Conservation (phyloP, 2,888 invertebrate species). For the Dioctria linearis region DNA sequence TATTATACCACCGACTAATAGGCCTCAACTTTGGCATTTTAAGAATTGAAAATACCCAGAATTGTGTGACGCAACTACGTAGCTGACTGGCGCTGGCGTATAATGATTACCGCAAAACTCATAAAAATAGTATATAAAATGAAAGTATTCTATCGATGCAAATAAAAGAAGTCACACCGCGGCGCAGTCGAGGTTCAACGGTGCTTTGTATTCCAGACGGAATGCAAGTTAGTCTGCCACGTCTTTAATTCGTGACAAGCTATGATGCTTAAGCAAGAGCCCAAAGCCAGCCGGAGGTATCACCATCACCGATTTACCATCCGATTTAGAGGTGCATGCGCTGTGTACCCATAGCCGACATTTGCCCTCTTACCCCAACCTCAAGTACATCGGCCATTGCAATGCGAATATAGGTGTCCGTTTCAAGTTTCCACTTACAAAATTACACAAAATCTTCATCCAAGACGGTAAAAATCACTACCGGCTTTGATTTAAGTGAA, state of each 20-base stretch:
- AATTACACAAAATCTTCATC: constrained; percentile 37
- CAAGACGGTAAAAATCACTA: constrained; percentile 42
- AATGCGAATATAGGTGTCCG: background rate
- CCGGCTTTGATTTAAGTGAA: constrained; percentile 56
- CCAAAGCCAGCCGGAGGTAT: background rate
- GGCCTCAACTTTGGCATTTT: constrained; percentile 39
- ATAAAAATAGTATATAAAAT: constrained; percentile 27
- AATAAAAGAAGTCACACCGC: constrained; percentile 1
- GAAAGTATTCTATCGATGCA: constrained; percentile 23
- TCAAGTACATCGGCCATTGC: background rate
- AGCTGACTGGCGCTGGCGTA: background rate
- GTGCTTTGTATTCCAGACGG: constrained; percentile 4
- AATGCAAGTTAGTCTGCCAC: constrained; percentile 11
- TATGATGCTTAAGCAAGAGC: background rate
- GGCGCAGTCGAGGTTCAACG: no score
- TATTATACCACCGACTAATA: background rate
- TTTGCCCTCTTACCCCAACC: constrained; percentile 29
- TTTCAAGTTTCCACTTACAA: constrained; percentile 11
- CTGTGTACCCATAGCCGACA: constrained; percentile 22
- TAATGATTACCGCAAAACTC: background rate
- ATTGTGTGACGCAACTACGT: constrained; percentile 22
- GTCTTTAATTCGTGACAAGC: constrained; percentile 31
- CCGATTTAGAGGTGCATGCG: no score
- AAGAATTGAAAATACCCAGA: constrained; percentile 18
- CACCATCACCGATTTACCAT: no score